Conservation (phyloP, 2,113 vertebrate genomes). For the Apodemus sylvaticus region DNA sequence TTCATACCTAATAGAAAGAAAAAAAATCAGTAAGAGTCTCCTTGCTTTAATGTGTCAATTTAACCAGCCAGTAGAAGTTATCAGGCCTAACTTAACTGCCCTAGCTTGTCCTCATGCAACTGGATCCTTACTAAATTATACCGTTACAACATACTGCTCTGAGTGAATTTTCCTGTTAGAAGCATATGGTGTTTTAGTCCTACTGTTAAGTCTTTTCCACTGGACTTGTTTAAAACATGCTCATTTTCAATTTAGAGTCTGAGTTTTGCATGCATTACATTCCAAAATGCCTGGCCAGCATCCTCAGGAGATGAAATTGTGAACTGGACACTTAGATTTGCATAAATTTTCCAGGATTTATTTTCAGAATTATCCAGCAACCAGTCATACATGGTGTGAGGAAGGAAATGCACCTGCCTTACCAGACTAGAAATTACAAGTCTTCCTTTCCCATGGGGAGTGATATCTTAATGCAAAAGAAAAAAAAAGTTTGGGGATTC, state of each 20-base stretch:
- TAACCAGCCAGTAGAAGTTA: conserved; percentile 77
- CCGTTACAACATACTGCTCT: conserved; percentile 83
- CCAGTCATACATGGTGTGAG: conserved; percentile 75
- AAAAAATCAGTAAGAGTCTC: conserved; percentile 65
- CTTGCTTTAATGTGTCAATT: conserved; percentile 80
- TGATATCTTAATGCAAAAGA: not conserved
- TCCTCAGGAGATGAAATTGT: conserved; percentile 77
- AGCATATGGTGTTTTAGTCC: conserved; percentile 86
- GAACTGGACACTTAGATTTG: conserved; percentile 58
- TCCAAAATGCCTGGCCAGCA: conserved; percentile 80
- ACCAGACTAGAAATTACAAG: conserved; percentile 59
- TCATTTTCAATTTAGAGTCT: conserved; percentile 83
- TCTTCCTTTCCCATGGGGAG: not conserved
- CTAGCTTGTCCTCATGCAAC: conserved; percentile 83
- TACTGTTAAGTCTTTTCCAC: conserved; percentile 86
- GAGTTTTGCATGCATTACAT: conserved; percentile 79
- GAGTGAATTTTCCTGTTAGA: conserved; percentile 81
- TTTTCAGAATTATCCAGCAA: conserved; percentile 78
- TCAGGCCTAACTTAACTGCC: conserved; percentile 75
- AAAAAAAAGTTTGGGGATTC: too few relatives aligned
- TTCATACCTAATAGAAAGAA: conserved; percentile 81
- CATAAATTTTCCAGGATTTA: conserved; percentile 79
- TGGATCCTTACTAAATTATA: conserved; percentile 85
- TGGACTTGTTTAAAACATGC: conserved; percentile 86
- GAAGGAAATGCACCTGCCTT: conserved; percentile 71